Conservation (phyloP, 92 coral and sea anemone species). For the Epizoanthus scotinus region DNA sequence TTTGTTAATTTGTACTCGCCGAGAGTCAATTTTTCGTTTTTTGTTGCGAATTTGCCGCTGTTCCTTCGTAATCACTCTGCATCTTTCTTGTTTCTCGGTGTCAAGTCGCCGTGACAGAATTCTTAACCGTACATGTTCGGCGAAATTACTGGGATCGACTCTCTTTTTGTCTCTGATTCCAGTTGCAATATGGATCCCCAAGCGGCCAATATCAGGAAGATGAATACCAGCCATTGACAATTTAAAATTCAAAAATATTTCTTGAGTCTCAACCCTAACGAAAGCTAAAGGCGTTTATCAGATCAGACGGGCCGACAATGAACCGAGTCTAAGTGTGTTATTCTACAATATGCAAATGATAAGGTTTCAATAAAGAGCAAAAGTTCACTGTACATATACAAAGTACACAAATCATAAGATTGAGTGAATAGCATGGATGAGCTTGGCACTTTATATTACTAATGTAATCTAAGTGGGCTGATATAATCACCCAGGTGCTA, state of each 20-base stretch:
- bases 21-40: constrained; percentile 65
- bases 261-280: background rate
- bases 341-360: constrained; percentile 30
- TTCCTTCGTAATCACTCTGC: constrained; percentile 63
- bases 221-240: constrained; percentile 74
- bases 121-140: constrained; percentile 66
- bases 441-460: background rate
- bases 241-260: background rate
- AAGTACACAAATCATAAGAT: constrained; percentile 13
- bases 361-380: constrained; percentile 1
- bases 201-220: constrained; percentile 81
- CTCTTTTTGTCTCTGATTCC: constrained; percentile 73
- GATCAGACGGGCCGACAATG: background rate
- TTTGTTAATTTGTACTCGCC: constrained; percentile 58
- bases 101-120: constrained; percentile 71
- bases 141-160: constrained; percentile 74
- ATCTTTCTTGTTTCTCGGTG: constrained; percentile 71
- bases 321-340: background rate
- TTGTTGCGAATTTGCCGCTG: constrained; percentile 63
- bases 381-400: background rate
- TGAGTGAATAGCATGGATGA: background rate
- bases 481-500: background rate
- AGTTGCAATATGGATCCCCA: constrained; percentile 84
- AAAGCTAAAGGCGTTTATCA: background rate
- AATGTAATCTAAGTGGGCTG: background rate